Evolutionary conservation across 2,797 vertebrate genomes (phyloP), one percentile per base, ranked within the genome.

Genomic region (Sebastes diploproa): DNA sequence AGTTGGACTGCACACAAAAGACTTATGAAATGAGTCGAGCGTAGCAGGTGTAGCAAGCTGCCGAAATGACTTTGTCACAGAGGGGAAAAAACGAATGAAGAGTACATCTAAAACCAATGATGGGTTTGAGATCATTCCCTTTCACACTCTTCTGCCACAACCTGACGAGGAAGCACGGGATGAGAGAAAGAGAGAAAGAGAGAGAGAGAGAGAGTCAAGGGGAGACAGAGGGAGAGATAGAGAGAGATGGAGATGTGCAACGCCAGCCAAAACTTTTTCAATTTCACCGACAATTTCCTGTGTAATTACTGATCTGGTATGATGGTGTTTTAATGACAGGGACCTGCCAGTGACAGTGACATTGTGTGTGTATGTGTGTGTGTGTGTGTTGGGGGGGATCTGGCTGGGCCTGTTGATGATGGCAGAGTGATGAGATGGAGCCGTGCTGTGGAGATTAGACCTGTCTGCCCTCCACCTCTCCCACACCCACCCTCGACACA

Each of bases 251-350:
- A 95, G 95, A 95, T 92, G 90, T 92, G 91, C 89, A 89, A 92
- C 85, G 88, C 89, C 85, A 89, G 94, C 91, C 92, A 94, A 96
- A 96, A 94, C 94, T 96, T 96, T 96, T 96, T 95, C 93, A 95
- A 96, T 95, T 95, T 95, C 96, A 95, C 83, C 93, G 92, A 92
- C 94, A 96, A 96, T 95, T 95, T 96, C 95, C 96, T 96, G 95
- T 86, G 93, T 92, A 96, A 96, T 97, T 97, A 96, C 94, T 81
- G 92, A 94, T 94, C 92, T 93, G 93, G 91, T 94, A 89, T 95
- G 94, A 95, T 95, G 94, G 95, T 92, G 91, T 95, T 95, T 95
- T 96, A 95, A 96, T 94, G 95, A 95, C 93, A 89, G 90, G 88
- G 93, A 95, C 93, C 91, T 93, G 92, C 89, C 92, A 88, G 89